These are phyloP conservation scores for Barbus barbus DNA, from an alignment of 2,113 vertebrate genomes.

Conservation along the genomic window DNA sequence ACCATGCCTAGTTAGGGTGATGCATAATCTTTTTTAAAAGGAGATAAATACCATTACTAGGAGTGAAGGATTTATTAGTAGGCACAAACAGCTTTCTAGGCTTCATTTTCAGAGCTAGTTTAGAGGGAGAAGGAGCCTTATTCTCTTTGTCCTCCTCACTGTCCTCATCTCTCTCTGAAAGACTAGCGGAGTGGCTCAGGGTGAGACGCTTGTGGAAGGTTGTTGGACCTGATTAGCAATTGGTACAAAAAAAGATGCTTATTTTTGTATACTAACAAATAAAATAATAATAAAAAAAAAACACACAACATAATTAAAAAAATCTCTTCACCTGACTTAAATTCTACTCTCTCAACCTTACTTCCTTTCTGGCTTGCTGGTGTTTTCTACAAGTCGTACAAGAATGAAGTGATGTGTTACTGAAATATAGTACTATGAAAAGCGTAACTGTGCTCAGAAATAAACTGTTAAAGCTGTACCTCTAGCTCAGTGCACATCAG, in stretches of 20 bases:
- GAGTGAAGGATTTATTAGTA: slow-evolving; percentile 51
- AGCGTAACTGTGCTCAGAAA: background rate
- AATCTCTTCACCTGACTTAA: slow-evolving; percentile 67
- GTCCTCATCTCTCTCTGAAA: slow-evolving; percentile 61
- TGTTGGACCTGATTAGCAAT: slow-evolving; percentile 41
- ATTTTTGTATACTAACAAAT: slow-evolving; percentile 13
- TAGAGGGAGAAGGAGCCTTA: slow-evolving; percentile 36
- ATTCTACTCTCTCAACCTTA: slow-evolving; percentile 12
- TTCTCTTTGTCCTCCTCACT: slow-evolving; percentile 61
- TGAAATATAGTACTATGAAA: background rate
- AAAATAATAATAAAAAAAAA: background rate
- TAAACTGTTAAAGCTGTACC: slow-evolving; percentile 57
- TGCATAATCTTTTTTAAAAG: background rate
- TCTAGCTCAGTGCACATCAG: slow-evolving; percentile 52
- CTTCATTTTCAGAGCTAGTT: slow-evolving; percentile 64
- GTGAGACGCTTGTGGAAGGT: slow-evolving; percentile 57
- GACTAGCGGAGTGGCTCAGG: slow-evolving; percentile 44
- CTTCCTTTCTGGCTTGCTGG: slow-evolving; percentile 50
- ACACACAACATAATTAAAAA: background rate
- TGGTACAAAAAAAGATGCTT: background rate
- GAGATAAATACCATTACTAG: slow-evolving; percentile 35
- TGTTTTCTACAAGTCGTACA: slow-evolving; percentile 63
- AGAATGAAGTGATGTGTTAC: background rate
- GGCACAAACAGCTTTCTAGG: slow-evolving; percentile 74
- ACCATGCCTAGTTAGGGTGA: background rate